Base-by-base conservation (phyloP, 2,113 vertebrate species). In the Ariopsis seemanni region DNA sequence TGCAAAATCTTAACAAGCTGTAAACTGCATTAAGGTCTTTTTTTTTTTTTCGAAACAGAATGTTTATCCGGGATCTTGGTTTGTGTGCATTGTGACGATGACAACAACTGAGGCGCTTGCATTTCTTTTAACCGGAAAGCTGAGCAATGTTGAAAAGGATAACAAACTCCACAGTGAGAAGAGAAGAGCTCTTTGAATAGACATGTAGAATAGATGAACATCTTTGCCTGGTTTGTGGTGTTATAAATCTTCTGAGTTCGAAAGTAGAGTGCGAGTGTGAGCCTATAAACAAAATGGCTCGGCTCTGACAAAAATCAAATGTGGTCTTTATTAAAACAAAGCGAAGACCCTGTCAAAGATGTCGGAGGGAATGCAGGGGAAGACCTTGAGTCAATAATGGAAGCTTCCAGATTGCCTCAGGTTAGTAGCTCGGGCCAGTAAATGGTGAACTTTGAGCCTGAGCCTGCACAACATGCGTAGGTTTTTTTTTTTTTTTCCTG, bases 391-490 rank as follows among this genome's bases (percentile, higher is more conserved):
- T 83, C 84, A 85, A 72, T 86, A 89, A 88, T 84, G 52, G 34
- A 85, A 83, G 78, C 69, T 63, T 89, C 67, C 60, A 84, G 53
- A 79, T 25, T n/a, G 77, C 63, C 87, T 55, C n/a, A 74, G 87
- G 83, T 82, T 53, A 67, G 81, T 42, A 58, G 14, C 74, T 60
- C 62, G 10, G 62, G 65, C 27, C 30, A 72, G 27, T 60, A 30
- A 62, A 74, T 88, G 34, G 55, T 83, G 87, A 88, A 81, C 85
- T 83, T 83, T 86, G 87, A 80, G 65, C 75, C 83, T 86, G 87
- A 80, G 65, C 75, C 85, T 53, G 55, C 15, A 58, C 79, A 82
- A 42, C 27, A 82, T 60, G 62, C 8, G 5, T 79, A 6, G 20
- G 1, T 34, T 1, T 77, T 22, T 67, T 83, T 75, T 60, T 74